Base-by-base conservation (phyloP, 2,888 invertebrate species). In the Clitarchus hookeri region DNA sequence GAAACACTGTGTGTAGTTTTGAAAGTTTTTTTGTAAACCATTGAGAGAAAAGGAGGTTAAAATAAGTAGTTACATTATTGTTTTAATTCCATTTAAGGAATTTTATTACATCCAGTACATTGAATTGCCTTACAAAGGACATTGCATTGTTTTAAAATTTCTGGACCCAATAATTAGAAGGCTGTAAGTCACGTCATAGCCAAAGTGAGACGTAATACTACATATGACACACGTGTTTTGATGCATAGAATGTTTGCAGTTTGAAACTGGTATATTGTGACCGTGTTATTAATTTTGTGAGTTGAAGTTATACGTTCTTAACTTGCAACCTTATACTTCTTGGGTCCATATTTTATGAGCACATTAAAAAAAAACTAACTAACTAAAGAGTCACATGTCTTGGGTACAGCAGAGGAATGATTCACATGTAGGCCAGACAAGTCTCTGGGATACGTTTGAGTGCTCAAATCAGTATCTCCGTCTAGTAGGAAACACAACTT, bases 351-450 rank as follows among this genome's bases (percentile, higher is more conserved):
- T 19, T 65, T 65, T 65, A 65, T n/a, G 65, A 65, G 65, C 65
- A 23, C 8, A 16, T 65, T 65, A 16, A 65, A 65, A 65, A n/a
- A n/a, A 23, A 65, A 65, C n/a, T 2, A 65, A 65, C 23, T 65
- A 65, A 65, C 65, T 65, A 65, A 65, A 48, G 48, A 48, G 48
- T n/a, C 65, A 65, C 65, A 65, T 65, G 65, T 2, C 65, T 65
- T 65, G 65, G 65, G 65, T 65, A 65, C 65, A 65, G 65, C 65
- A 65, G 65, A 65, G 65, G 65, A 65, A 65, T 65, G 65, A 65
- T 65, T 65, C 65, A 65, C 65, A 65, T 65, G 65, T 23, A 65
- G 65, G 65, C 65, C 65, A 65, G n/a, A 65, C 65, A 65, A 23
- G 6, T 6, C 65, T 65, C 65, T 65, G 19, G 65, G 65, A 65